phyloP scores from a whole-genome alignment of 2,888 invertebrate genomes.

The Sinotaia quadrata region DNA sequence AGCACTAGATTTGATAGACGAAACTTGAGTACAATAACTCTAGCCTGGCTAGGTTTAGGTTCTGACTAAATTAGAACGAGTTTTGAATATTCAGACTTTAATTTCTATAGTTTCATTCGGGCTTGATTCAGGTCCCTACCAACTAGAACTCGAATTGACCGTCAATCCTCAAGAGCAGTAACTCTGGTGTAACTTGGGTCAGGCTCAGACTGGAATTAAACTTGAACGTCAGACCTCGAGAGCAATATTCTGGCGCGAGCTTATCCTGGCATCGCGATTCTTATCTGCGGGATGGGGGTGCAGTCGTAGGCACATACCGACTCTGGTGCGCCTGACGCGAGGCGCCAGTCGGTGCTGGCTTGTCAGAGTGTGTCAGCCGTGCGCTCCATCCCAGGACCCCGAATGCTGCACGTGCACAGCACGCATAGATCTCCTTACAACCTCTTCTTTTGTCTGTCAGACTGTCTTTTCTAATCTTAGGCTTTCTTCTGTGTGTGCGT shows the following conservation, averaged over 20 bases:
- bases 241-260: not conserved
- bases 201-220: too few species aligned
- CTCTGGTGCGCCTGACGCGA: not conserved
- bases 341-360: constrained; percentile 7
- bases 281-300: not conserved
- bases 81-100: too few species aligned
- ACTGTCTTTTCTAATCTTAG: too few species aligned
- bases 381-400: not conserved
- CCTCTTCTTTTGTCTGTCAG: not conserved
- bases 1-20: too few species aligned
- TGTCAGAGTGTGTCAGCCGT: constrained; percentile 21
- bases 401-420: constrained; percentile 1
- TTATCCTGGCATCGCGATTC: not conserved
- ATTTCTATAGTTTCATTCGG: too few species aligned
- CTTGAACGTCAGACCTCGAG: not conserved
- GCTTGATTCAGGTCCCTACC: too few species aligned
- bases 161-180: too few species aligned
- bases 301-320: not conserved
- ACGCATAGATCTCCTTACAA: not conserved
- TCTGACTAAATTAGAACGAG: too few species aligned
- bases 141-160: too few species aligned
- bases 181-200: too few species aligned
- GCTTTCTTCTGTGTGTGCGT: not conserved
- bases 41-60: too few species aligned
- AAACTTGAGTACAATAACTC: too few species aligned